phyloP scores from a whole-genome alignment of 2,888 invertebrate species.

The Drosophila borealis region DNA sequence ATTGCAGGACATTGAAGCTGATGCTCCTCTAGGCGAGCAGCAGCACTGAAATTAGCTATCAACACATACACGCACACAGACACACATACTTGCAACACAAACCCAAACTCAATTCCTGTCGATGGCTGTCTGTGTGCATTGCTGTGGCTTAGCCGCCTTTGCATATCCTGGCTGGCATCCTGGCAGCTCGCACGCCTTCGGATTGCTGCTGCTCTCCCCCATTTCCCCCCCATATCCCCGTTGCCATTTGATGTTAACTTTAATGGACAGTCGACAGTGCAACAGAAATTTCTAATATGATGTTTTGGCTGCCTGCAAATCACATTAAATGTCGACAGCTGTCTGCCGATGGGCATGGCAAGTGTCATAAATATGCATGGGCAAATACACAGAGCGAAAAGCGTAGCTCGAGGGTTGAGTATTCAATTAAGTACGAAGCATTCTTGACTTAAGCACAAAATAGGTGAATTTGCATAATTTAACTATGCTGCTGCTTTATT shows the following conservation, averaged over 20 bases:
- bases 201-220: not conserved
- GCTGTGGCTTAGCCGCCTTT: conserved; percentile 36
- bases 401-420: not conserved
- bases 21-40: conserved; percentile 20
- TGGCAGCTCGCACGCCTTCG: conserved; percentile 1
- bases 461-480: no score
- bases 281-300: conserved; percentile 32
- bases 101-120: conserved; percentile 7
- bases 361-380: conserved; percentile 4
- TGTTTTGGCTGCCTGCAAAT: conserved; percentile 46
- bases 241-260: conserved; percentile 24
- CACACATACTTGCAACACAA: not conserved
- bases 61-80: conserved; percentile 21
- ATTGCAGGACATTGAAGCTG: conserved; percentile 34
- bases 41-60: conserved; percentile 56
- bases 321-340: conserved; percentile 44
- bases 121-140: conserved; percentile 38
- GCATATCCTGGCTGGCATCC: conserved; percentile 9
- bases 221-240: not conserved
- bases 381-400: conserved; percentile 1
- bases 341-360: not conserved
- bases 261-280: conserved; percentile 35
- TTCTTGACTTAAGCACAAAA: no score
- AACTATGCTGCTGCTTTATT: no score
- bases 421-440: no score